Base-by-base conservation (phyloP, 2,797 vertebrate genomes). In the Pristis pectinata region DNA sequence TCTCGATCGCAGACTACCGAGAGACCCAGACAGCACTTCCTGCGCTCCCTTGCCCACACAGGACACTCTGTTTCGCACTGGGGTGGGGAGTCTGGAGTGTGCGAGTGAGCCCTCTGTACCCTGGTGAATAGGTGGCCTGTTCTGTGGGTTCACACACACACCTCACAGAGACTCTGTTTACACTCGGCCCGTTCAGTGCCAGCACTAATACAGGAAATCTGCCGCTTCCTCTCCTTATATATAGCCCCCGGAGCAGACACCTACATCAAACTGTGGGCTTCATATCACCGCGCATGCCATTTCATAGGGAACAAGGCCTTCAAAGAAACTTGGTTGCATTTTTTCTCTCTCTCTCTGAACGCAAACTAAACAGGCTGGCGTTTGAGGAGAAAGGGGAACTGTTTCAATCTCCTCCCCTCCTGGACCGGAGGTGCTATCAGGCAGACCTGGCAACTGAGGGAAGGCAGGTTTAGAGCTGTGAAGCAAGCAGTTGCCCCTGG, bases 81-180 rank as follows among this genome's bases (percentile, higher is more conserved):
- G 24, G 27, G 49, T 56, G 49, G 22, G 27, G 24, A 34, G 24
- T 56, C 82, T 85, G 27, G 9, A 85, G 82, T 30, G 49, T 53
- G 24, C 82, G 4, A 85, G 49, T 56, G 82, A 34, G 22, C 56
- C 49, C 82, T 85, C 49, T 85, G 82, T 85, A 49, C 9, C 24
- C 44, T 11, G 24, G 7, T 85, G 24, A 85, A 85, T 85, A 10
- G 49, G 34, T 27, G 10, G 8, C 24, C 49, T 85, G 82, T 85
- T 85, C 82, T 85, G 49, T 34, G 24, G 2, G 49, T 56, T 85
- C 49, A 56, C 82, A 85, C 82, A 85, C 82, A 56, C 49, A 5
- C 82, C 82, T 85, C 82, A 85, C 82, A 85, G 82, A 85, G 82
- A 34, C 82, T 85, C 49, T 56, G 82, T 56, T 30, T 85, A 83